phyloP scores from a whole-genome alignment of 2,888 invertebrate species.

The Alcis repandata region DNA sequence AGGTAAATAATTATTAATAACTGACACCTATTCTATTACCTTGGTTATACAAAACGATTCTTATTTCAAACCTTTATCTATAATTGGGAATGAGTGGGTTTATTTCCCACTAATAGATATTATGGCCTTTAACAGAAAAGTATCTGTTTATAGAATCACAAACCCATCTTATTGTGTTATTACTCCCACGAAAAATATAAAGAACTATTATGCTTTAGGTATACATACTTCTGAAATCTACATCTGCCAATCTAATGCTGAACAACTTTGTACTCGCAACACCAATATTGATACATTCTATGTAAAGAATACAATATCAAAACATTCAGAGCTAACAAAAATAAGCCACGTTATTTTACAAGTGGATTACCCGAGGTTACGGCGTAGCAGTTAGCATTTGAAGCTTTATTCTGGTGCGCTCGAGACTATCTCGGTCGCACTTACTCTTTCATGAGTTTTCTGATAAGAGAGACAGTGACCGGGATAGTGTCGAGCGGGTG shows the following conservation, averaged over 20 bases:
- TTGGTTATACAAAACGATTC: neutral
- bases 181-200: too few species aligned
- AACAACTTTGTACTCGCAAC: too few species aligned
- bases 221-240: too few species aligned
- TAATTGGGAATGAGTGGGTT: neutral
- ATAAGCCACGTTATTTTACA: neutral
- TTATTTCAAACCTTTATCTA: neutral
- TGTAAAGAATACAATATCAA: neutral
- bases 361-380: conserved; percentile 62
- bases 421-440: neutral
- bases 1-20: conserved; percentile 35
- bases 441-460: neutral
- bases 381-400: conserved; percentile 60
- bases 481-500: neutral
- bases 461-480: neutral
- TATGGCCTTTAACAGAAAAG: too few species aligned
- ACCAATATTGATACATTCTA: too few species aligned
- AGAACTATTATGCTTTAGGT: too few species aligned
- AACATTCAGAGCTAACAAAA: neutral
- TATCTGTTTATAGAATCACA: too few species aligned
- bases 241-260: too few species aligned
- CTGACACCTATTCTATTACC: conserved; percentile 28
- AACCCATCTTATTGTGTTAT: too few species aligned
- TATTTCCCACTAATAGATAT: too few species aligned
- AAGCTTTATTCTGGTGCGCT: neutral